Conservation (phyloP, 2,888 invertebrate genomes). For the Eumacrocentrus americanus region DNA sequence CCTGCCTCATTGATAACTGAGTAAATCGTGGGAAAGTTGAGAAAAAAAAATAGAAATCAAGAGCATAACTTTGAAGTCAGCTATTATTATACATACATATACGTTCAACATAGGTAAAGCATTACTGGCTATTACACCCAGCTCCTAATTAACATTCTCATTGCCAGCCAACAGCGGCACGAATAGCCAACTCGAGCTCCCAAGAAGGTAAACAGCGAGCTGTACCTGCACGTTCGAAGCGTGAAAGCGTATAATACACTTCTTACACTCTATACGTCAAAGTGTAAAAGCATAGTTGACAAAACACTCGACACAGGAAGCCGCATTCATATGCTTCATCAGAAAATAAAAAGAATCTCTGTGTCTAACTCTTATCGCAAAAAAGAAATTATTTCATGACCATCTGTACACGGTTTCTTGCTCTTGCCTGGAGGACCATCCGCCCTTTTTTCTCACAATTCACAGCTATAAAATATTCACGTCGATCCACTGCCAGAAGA, state of each 20-base stretch:
- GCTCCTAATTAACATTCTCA: slow-evolving; percentile 28
- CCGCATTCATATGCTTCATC: not conserved
- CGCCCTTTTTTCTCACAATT: slow-evolving; percentile 19
- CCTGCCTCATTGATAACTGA: slow-evolving; percentile 14
- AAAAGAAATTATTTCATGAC: not conserved
- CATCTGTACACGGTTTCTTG: not conserved
- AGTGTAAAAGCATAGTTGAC: slow-evolving; percentile 15
- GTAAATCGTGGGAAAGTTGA: slow-evolving; percentile 3
- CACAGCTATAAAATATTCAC: slow-evolving; percentile 21
- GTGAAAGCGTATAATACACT: slow-evolving; percentile 21
- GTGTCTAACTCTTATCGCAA: not conserved
- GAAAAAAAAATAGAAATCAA: slow-evolving; percentile 6
- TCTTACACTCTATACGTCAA: slow-evolving; percentile 6
- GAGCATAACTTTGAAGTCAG: slow-evolving; percentile 2
- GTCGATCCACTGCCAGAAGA: slow-evolving; percentile 4
- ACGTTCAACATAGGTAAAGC: slow-evolving; percentile 6
- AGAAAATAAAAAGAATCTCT: no score
- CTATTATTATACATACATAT: not conserved
- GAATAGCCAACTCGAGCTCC: not conserved
- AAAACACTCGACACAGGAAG: slow-evolving; percentile 14
- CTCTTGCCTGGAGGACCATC: slow-evolving; percentile 1
- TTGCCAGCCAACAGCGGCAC: slow-evolving; percentile 14
- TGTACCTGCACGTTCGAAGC: slow-evolving; percentile 23
- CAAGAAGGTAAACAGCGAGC: slow-evolving; percentile 22
- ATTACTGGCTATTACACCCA: slow-evolving; percentile 18